Percentiles rank a stretch among this genome's conserved stretches.
Conservation (phyloP, 1,140 invertebrate genomes). For the Drosophila navojoa region DNA sequence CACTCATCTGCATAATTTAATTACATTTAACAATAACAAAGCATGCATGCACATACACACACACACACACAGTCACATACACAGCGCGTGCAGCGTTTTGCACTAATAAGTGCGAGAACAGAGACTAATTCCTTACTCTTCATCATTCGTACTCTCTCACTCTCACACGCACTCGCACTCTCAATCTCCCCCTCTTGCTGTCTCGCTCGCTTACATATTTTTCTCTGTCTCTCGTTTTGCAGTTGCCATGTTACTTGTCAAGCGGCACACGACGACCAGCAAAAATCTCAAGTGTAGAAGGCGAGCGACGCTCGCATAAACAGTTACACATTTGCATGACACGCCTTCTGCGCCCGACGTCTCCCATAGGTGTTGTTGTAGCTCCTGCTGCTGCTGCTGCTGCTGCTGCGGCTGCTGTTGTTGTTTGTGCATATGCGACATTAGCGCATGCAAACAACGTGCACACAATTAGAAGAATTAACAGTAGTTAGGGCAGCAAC, state of each 20-base stretch:
- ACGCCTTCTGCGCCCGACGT: constrained; percentile 21
- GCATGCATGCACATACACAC: constrained; percentile 25
- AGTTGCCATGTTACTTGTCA: constrained; percentile 56
- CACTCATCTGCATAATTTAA: constrained; percentile 81
- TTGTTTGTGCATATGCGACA: constrained; percentile 72
- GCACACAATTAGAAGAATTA: constrained; percentile 81
- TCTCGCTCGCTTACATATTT: not conserved
- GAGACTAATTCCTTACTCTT: constrained; percentile 24
- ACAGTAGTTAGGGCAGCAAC: constrained; percentile 75
- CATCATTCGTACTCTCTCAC: constrained; percentile 4
- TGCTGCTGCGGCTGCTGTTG: constrained; percentile 27
- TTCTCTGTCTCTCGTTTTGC: constrained; percentile 12
- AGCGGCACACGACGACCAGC: constrained; percentile 37
- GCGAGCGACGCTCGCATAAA: constrained; percentile 58
- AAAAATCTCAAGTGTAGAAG: constrained; percentile 58
- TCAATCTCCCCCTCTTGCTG: not conserved
- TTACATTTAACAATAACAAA: constrained; percentile 80
- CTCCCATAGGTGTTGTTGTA: constrained; percentile 18
- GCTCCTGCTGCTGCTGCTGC: constrained; percentile 16
- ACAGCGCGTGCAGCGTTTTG: constrained; percentile 67
- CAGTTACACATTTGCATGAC: constrained; percentile 73
- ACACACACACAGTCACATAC: constrained; percentile 19
- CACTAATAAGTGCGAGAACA: constrained; percentile 62
- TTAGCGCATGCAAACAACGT: constrained; percentile 81
- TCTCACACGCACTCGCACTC: not conserved